Base-by-base conservation (phyloP, 1,140 invertebrate genomes). In the Platyscapa corneri region DNA sequence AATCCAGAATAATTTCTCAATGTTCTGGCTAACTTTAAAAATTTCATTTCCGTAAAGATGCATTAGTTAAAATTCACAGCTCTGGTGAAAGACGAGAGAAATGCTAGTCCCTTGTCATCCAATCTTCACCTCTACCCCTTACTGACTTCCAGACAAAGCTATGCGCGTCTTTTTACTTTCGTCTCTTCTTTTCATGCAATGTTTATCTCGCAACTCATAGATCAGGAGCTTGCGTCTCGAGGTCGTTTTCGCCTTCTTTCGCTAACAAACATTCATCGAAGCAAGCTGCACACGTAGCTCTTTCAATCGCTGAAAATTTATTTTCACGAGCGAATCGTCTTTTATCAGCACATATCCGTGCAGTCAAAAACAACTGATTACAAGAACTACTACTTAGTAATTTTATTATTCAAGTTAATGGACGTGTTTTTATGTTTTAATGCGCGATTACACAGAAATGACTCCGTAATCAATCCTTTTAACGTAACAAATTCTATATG, bases 11-110 rank as follows among this genome's bases (percentile, higher is more conserved):
- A 23, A 74, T n/a, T n/a, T 42, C 23, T 74, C 70, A 42, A 39
- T 74, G 18, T 42, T 74, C 37, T 42, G 23, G 14, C 37, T 74
- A 39, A 74, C 70, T 42, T 42, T 42, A 27, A 42, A 42, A 74
- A 42, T 74, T 42, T 74, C 70, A 74, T 74, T 74, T 74, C 23
- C 37, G 18, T 42, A 42, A 0, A 37, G 23, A 27, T 74, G 27
- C 37, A 74, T 74, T 42, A 42, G 70, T 74, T 74, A 74, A 74
- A 74, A 74, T 74, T 74, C 70, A 74, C 37, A 42, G 37, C 37
- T n/a, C 23, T 32, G 70, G 0, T 74, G 70, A 74, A 74, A 74
- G 37, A 74, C 16, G 39, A 74, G 37, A 74, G 37, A 74, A 74
- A 42, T 14, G 23, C 27, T 42, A 14, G 42, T 42, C 37, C 18